Evolutionary conservation across 2,888 invertebrate species (phyloP).

Genomic region (Sesamia inferens): DNA sequence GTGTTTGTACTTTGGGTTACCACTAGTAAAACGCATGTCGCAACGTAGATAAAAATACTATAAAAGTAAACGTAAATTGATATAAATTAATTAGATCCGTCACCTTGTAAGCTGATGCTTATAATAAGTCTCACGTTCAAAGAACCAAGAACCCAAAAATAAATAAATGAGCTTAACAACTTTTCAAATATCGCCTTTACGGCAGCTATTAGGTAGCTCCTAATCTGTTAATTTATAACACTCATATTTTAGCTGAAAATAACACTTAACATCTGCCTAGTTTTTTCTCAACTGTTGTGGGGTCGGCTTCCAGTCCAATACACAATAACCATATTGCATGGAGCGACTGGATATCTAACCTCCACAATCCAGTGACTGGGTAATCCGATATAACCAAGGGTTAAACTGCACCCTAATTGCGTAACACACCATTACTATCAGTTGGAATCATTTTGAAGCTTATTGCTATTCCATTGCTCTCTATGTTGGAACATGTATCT

Average conservation of each 20-base stretch:
- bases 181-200: conserved; percentile 45
- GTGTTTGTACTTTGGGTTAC: neutral
- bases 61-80: conserved; percentile 76
- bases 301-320: neutral
- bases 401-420: no score
- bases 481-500: no score
- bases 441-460: no score
- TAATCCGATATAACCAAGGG: neutral
- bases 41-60: neutral
- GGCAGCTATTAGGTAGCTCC: conserved; percentile 44
- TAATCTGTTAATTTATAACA: conserved; percentile 55
- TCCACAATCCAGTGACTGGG: neutral
- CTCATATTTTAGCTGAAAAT: conserved; percentile 48
- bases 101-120: conserved; percentile 67
- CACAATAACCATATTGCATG: neutral
- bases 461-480: no score
- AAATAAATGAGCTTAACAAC: conserved; percentile 39
- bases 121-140: conserved; percentile 62
- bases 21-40: neutral
- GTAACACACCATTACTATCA: no score
- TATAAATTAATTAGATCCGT: conserved; percentile 72
- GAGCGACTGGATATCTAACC: neutral
- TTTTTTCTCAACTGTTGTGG: neutral
- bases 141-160: conserved; percentile 40
- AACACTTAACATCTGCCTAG: conserved; percentile 5